These are phyloP conservation scores for Erpornis zantholeuca DNA, from an alignment of 2,113 vertebrate genomes.

Conservation along the genomic window DNA sequence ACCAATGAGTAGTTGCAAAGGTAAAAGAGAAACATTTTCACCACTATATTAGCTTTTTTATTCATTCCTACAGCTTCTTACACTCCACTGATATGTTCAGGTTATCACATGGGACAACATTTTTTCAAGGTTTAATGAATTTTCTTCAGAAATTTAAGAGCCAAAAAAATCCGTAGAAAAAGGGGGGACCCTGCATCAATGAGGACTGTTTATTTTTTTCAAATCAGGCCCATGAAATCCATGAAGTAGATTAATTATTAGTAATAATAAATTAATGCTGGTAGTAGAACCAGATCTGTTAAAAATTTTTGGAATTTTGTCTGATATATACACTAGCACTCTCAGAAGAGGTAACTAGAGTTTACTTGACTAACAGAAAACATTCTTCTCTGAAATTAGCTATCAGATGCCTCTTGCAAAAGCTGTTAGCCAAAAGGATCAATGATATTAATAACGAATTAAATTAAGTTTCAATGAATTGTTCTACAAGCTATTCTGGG, in stretches of 20 bases:
- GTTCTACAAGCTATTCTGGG: background rate
- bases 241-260: background rate
- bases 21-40: background rate
- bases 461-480: background rate
- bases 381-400: background rate
- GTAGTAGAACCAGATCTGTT: background rate
- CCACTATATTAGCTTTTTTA: background rate
- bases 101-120: background rate
- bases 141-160: background rate
- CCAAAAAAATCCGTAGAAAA: fast-evolving
- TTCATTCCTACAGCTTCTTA: background rate
- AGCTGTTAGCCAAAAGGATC: background rate
- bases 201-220: background rate
- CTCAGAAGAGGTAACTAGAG: background rate
- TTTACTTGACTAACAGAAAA: background rate
- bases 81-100: background rate
- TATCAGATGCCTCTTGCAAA: background rate
- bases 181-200: background rate
- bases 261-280: background rate
- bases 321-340: background rate
- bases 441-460: background rate
- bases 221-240: background rate
- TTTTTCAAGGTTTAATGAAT: background rate
- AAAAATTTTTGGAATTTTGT: background rate
- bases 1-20: background rate